Evolutionary conservation across 2,888 invertebrate species (phyloP).

Genomic region (Sialis fuliginosa): DNA sequence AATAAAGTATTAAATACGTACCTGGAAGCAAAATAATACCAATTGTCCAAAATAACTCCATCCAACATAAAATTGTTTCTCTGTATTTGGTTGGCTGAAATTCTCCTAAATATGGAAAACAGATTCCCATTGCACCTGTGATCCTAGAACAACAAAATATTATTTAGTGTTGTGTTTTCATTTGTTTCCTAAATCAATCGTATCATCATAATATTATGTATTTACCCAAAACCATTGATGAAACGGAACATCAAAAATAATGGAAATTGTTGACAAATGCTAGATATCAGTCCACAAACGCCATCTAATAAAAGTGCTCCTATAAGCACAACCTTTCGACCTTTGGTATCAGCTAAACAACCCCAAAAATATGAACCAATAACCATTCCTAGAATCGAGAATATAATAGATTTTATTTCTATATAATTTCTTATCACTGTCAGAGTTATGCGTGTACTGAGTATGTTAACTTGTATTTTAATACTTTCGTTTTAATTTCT

Average conservation of each 20-base stretch:
- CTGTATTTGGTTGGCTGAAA: slow-evolving; percentile 64
- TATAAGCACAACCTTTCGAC: slow-evolving; percentile 56
- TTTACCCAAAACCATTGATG: slow-evolving; percentile 66
- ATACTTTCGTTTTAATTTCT: background rate
- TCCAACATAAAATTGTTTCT: slow-evolving; percentile 67
- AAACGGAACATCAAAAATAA: slow-evolving; percentile 56
- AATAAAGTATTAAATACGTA: slow-evolving; percentile 23
- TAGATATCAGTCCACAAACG: slow-evolving; percentile 50
- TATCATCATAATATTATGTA: slow-evolving; percentile 16
- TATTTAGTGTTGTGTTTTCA: background rate
- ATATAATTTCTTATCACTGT: too few species aligned
- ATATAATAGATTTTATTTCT: too few species aligned
- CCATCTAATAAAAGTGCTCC: slow-evolving; percentile 58
- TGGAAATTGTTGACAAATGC: slow-evolving; percentile 53
- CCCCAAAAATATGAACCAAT: slow-evolving; percentile 75
- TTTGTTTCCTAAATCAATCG: slow-evolving; percentile 5
- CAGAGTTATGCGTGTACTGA: background rate
- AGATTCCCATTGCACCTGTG: slow-evolving; percentile 68
- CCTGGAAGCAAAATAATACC: slow-evolving; percentile 59
- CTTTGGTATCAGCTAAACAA: slow-evolving; percentile 65
- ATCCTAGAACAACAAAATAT: slow-evolving; percentile 32
- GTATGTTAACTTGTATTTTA: background rate
- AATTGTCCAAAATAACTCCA: slow-evolving; percentile 72
- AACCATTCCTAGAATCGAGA: slow-evolving; percentile 45
- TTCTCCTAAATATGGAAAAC: slow-evolving; percentile 67